Evolutionary conservation across 2,888 invertebrate species (phyloP).

Genomic region (Hirtodrosophila trivittata): DNA sequence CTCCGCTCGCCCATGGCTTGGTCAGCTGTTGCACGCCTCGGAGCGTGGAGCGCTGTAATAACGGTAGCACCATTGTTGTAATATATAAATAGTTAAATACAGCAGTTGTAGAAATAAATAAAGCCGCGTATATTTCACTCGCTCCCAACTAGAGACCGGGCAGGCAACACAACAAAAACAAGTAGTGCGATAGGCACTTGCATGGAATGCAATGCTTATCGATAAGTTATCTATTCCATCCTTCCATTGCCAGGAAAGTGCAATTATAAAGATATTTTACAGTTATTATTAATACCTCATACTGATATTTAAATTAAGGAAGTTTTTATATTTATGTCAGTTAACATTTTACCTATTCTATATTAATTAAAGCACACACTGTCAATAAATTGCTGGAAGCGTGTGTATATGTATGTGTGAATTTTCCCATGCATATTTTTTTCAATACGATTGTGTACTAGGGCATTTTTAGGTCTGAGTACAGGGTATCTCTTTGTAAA

Average conservation of each 20-base stretch:
- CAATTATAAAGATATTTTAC: too few species aligned
- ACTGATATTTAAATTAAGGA: too few species aligned
- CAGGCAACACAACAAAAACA: conserved; percentile 51
- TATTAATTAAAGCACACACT: too few species aligned
- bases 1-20: conserved; percentile 58
- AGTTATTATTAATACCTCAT: too few species aligned
- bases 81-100: conserved; percentile 28
- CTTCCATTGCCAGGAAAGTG: too few species aligned
- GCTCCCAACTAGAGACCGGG: conserved; percentile 39
- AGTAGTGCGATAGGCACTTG: conserved; percentile 34
- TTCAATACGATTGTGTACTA: too few species aligned
- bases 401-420: background rate
- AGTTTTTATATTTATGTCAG: too few species aligned
- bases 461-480: too few species aligned
- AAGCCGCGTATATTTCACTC: conserved; percentile 48
- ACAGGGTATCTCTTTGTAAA: too few species aligned
- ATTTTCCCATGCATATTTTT: background rate
- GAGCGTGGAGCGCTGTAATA: conserved; percentile 74
- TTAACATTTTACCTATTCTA: too few species aligned
- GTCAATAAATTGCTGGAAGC: too few species aligned
- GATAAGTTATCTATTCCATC: conserved; percentile 21
- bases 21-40: conserved; percentile 77
- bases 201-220: conserved; percentile 14
- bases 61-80: conserved; percentile 75
- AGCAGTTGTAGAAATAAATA: conserved; percentile 27